Evolutionary conservation across 2,888 invertebrate genomes (phyloP), one percentile per base, ranked within the genome.

Genomic region (Arge pagana): DNA sequence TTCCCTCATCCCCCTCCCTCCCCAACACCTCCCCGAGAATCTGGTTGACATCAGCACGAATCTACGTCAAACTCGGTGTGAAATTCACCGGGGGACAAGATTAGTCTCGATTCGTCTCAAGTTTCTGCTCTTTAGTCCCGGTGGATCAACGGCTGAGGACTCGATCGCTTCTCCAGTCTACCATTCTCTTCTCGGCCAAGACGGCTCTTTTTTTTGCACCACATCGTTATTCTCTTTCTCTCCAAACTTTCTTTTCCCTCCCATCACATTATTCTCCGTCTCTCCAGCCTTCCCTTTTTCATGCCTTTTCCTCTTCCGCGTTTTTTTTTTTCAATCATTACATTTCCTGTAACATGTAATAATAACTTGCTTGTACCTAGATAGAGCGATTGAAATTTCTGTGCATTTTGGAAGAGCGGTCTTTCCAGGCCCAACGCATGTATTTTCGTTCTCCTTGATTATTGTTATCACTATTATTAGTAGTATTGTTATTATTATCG

Each of bases 21-120:
- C 33, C 7, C 33, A 33, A 33, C 3, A 13, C n/a, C 45, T 23
- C 33, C 45, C 33, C 45, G 15, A n/a, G 19, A 33, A 45, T 18
- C 23, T 23, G 16, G 45, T 45, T 35, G 33, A 45, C 45, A 45
- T 45, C 45, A 31, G 24, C n/a, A 45, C 45, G 45, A 45, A 45
- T 45, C 16, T 30, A 19, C 45, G 45, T 45, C 45, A 30, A 35
- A 35, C 33, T 23, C 6, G 45, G 23, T 23, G 45, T 45, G 33
- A 45, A 18, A 33, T 35, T 21, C 33, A 24, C 21, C 33, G 15
- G 23, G 10, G 45, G 24, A 35, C 45, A 33, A 45, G 45, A 45
- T 45, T 45, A 45, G 35, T 35, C 33, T 35, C 18, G 23, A 45
- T 35, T 35, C 45, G 45, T 45, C 31, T 45, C 45, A 16, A 35